Evolutionary conservation across 2,888 invertebrate genomes (phyloP).

Genomic region (Athalia rosae): DNA sequence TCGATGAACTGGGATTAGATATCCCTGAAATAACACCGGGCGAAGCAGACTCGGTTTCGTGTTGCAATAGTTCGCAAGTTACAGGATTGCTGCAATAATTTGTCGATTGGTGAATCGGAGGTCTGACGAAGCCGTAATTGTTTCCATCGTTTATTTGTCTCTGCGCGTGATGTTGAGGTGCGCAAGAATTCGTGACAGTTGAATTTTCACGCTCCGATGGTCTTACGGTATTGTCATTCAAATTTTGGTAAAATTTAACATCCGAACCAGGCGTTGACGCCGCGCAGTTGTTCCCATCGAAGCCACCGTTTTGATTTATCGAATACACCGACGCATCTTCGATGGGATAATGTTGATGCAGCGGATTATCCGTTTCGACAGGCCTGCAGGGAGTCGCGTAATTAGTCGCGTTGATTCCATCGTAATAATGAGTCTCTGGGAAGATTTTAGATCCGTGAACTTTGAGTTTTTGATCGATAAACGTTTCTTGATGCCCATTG

Average conservation of each 20-base stretch:
- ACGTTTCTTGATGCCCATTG: neutral
- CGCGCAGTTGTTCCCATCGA: slow-evolving; percentile 1
- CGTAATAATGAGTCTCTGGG: slow-evolving; percentile 3
- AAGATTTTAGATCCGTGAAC: slow-evolving; percentile 13
- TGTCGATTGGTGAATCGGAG: neutral
- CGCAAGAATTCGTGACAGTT: neutral
- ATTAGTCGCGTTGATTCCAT: neutral
- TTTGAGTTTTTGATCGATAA: neutral
- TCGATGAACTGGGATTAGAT: neutral
- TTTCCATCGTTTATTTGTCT: slow-evolving; percentile 4
- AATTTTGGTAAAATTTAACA: slow-evolving; percentile 24
- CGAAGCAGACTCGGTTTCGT: neutral
- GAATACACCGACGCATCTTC: slow-evolving; percentile 16
- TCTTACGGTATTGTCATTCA: slow-evolving; percentile 8
- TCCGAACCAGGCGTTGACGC: neutral
- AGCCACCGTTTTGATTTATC: slow-evolving; percentile 5
- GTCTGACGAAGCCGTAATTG: slow-evolving; percentile 18
- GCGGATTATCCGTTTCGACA: neutral
- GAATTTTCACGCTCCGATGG: neutral
- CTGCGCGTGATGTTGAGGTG: neutral
- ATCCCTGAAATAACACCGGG: neutral
- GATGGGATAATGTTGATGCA: slow-evolving; percentile 15
- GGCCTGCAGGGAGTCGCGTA: neutral
- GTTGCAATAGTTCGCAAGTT: slow-evolving; percentile 10
- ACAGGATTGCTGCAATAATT: neutral